A percentile compares a stretch with the other conserved stretches of the same genome.
Evolutionary conservation across 2,113 vertebrate genomes (phyloP).

Genomic region (Mustela nigripes): DNA sequence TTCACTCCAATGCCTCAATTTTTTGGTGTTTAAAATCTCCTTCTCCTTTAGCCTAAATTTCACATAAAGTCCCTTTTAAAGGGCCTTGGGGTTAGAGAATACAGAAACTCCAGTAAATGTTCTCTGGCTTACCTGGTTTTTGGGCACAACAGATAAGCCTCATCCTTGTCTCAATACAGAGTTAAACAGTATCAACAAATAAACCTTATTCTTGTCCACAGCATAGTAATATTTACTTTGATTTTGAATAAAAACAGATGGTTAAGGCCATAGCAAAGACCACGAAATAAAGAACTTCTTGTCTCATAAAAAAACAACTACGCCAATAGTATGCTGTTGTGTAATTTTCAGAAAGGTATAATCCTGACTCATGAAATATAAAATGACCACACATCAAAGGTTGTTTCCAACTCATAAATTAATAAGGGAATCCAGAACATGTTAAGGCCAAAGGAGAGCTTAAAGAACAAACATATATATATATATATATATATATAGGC

Average conservation of each 20-base stretch:
- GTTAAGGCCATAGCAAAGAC: not conserved
- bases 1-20: not conserved
- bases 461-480: slow-evolving; percentile 9
- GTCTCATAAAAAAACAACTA: slow-evolving; percentile 15
- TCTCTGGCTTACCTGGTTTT: not conserved
- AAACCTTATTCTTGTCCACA: slow-evolving; percentile 11
- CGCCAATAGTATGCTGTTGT: not conserved
- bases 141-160: not conserved
- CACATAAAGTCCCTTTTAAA: not conserved
- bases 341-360: slow-evolving; percentile 31
- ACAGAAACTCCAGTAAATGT: not conserved
- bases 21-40: not conserved
- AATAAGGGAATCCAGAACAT: slow-evolving; percentile 4
- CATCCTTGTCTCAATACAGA: not conserved
- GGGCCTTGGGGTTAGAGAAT: not conserved
- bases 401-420: not conserved
- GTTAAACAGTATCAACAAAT: not conserved
- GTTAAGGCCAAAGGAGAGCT: not conserved
- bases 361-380: not conserved
- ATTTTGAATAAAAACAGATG: slow-evolving; percentile 52
- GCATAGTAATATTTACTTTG: not conserved
- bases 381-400: slow-evolving; percentile 32
- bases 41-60: not conserved
- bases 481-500: not conserved
- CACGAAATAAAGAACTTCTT: not conserved